A percentile compares a stretch with the other conserved stretches of the same genome.
Conservation (phyloP, 2,113 vertebrate genomes). For the Toxostoma redivivum region DNA sequence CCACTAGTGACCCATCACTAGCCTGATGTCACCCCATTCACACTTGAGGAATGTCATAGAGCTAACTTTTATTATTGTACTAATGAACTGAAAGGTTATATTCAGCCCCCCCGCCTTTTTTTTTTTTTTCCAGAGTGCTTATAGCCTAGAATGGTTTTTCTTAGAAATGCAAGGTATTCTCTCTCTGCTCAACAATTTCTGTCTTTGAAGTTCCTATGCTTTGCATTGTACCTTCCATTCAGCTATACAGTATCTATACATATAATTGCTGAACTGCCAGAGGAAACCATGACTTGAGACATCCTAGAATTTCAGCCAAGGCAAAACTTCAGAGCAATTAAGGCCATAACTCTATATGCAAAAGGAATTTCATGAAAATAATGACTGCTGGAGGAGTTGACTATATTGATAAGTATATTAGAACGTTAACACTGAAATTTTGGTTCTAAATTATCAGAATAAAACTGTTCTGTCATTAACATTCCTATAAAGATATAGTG, state of each 20-base stretch:
- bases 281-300: not conserved
- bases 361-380: slow-evolving; percentile 57
- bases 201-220: not conserved
- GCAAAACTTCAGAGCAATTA: slow-evolving; percentile 26
- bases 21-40: not conserved
- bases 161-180: not conserved
- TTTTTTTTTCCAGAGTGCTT: not conserved
- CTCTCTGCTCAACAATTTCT: not conserved
- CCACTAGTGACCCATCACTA: fast-evolving
- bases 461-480: slow-evolving; percentile 28
- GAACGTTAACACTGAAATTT: slow-evolving; percentile 21
- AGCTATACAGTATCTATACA: not conserved
- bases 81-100: not conserved
- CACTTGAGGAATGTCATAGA: not conserved
- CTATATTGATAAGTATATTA: slow-evolving; percentile 12
- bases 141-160: not conserved
- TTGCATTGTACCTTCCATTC: not conserved
- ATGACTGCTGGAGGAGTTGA: not conserved
- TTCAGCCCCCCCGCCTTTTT: not conserved
- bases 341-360: not conserved
- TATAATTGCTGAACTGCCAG: not conserved
- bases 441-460: slow-evolving; percentile 46
- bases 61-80: not conserved
- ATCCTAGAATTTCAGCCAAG: not conserved
- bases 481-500: not conserved